These are phyloP conservation scores for Phasianus colchicus DNA, from an alignment of 2,113 vertebrate genomes.

Conservation along the genomic window DNA sequence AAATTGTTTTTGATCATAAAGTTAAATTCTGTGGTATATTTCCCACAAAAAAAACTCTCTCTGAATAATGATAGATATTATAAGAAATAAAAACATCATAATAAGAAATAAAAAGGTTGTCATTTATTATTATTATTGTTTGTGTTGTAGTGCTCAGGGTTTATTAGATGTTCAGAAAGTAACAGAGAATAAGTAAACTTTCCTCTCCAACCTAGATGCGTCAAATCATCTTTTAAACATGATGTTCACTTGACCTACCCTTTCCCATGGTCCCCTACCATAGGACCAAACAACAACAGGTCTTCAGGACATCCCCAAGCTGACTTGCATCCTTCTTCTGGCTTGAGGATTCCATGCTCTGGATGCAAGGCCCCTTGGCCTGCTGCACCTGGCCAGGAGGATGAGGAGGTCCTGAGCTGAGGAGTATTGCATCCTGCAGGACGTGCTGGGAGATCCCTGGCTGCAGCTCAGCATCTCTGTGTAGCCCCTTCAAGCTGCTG, in stretches of 20 bases:
- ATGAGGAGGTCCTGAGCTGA: not conserved
- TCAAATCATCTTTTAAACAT: not conserved
- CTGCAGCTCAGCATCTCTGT: not conserved
- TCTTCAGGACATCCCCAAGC: not conserved
- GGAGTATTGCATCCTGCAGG: not conserved
- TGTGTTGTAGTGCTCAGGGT: not conserved
- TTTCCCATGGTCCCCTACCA: not conserved
- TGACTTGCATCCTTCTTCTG: not conserved
- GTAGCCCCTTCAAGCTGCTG: not conserved
- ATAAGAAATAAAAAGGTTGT: not conserved
- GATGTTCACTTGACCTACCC: accelerated
- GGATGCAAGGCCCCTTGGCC: not conserved
- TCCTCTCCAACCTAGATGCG: not conserved
- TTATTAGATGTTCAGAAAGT: not conserved
- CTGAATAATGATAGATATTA: not conserved
- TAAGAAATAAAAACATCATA: not conserved
- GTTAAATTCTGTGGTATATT: not conserved
- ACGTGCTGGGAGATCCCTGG: accelerated
- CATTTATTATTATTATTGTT: not conserved
- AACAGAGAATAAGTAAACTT: not conserved
- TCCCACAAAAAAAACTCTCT: not conserved
- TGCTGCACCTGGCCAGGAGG: not conserved
- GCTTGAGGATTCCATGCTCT: not conserved
- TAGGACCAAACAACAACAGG: not conserved
- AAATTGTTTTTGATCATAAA: not conserved